Conservation (phyloP, 23 tunicate genomes). For the Trididemnum miniatum region DNA sequence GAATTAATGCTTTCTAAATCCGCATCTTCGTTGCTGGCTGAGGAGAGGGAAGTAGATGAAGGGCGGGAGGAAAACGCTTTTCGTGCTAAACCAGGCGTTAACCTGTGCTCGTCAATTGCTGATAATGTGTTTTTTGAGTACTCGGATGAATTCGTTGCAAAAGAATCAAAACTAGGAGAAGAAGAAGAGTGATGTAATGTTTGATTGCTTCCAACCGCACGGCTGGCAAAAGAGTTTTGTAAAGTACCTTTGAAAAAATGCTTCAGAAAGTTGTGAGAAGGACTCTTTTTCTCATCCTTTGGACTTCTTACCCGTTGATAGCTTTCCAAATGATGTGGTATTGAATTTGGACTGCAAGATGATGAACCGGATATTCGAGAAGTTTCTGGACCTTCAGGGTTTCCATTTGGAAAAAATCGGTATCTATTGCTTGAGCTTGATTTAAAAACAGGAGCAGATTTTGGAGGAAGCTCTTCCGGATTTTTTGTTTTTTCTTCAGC, state of each 20-base stretch:
- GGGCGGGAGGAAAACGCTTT: neutral
- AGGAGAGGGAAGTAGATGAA: slow-evolving; percentile 30
- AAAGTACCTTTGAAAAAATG: slow-evolving; percentile 30
- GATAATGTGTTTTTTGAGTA: neutral
- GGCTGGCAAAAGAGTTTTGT: neutral
- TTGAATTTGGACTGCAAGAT: neutral
- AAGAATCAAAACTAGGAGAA: neutral
- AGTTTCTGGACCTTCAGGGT: slow-evolving; percentile 5
- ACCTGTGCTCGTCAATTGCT: neutral
- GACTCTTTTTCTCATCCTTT: slow-evolving; percentile 32
- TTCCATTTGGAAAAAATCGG: slow-evolving; percentile 34
- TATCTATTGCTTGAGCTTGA: slow-evolving; percentile 12
- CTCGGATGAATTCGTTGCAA: neutral
- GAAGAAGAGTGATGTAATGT: neutral
- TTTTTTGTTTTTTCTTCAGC: neutral
- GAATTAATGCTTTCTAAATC: neutral
- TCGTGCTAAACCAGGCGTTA: neutral
- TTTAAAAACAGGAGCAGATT: slow-evolving; percentile 31
- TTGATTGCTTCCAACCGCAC: slow-evolving; percentile 19
- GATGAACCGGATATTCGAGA: neutral
- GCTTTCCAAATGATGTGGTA: slow-evolving; percentile 2
- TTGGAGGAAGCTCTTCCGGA: slow-evolving; percentile 6
- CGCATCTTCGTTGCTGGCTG: slow-evolving; percentile 24
- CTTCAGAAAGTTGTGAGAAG: slow-evolving; percentile 20
- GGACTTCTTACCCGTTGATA: neutral